These are phyloP conservation scores for Anoncus sp. DNA, from an alignment of 2,888 invertebrate species.

Conservation along the genomic window DNA sequence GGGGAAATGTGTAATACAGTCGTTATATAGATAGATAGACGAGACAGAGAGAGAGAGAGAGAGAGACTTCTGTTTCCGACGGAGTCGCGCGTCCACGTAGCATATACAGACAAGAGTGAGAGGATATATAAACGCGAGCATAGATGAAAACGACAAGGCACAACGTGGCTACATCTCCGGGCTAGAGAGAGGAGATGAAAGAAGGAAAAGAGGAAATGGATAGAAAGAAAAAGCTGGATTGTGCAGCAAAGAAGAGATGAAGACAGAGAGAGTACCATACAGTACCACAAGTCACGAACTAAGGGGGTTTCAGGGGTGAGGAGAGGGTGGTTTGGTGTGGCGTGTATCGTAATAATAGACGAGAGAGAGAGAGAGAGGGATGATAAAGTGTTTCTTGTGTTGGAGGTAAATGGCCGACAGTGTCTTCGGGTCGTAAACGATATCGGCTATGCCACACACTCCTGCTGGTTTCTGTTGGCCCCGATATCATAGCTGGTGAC, in stretches of 20 bases:
- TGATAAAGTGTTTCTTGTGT: conserved; percentile 62
- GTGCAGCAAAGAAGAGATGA: conserved; percentile 28
- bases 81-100: conserved; percentile 38
- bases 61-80: conserved; percentile 61
- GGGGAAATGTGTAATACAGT: conserved; percentile 6
- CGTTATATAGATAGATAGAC: conserved; percentile 33
- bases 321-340: conserved; percentile 15
- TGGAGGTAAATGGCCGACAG: conserved; percentile 59
- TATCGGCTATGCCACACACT: conserved; percentile 56
- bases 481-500: conserved; percentile 39
- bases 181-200: conserved; percentile 43
- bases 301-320: too few species aligned
- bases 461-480: conserved; percentile 38
- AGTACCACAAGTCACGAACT: conserved; percentile 20
- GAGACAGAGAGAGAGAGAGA: too few species aligned
- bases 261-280: background rate
- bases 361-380: conserved; percentile 53
- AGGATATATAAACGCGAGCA: conserved; percentile 44
- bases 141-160: conserved; percentile 47
- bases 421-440: conserved; percentile 56
- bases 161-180: conserved; percentile 39
- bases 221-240: conserved; percentile 14
- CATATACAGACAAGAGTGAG: conserved; percentile 12
- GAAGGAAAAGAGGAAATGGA: conserved; percentile 40
- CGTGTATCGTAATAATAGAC: conserved; percentile 50